Base-by-base conservation (phyloP, 2,113 vertebrate species). In the Dasyurus viverrinus region DNA sequence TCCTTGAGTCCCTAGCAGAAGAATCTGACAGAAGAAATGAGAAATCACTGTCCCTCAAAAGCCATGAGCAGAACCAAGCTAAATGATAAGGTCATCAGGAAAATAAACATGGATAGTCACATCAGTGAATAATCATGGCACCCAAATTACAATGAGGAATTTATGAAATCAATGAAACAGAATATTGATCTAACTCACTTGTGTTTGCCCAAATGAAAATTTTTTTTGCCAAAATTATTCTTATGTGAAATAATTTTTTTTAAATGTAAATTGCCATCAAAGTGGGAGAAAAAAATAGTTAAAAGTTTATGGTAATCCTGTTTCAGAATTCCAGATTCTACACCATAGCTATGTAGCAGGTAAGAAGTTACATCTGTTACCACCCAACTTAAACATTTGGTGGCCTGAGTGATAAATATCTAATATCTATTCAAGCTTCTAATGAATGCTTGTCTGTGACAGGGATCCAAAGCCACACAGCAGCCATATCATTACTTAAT, bases 401-500 rank as follows among this genome's bases (percentile, higher is more conserved):
- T 54, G 95, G 54, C 55, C 23, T 96, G 42, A 90, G 90, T 92
- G 92, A 97, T 92, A 97, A 98, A 96, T 96, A 95, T 53, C 97
- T 96, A 96, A 94, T 97, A 97, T 98, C 97, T 98, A 96, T 95
- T 94, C 94, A 96, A 97, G 95, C 92, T 95, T 46, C 96, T 97
- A 97, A 97, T 53, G 54, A 97, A 96, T 54, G 60, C 95, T 95
- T 97, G 93, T 97, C 90, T 95, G 53, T 89, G 52, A 96, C 8
- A 10, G 97, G 68, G 90, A 96, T 93, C 97, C 76, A 94, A 97
- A 98, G 93, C 90, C 11, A 48, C 92, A 93, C 55, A 93, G 97
- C 54, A 97, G 94, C 48, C 96, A 92, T 97, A 94, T 52, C 93
- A 97, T 97, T 98, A 97, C 91, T 97, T 97, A 98, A 98, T 97